A percentile compares a stretch with the other conserved stretches of the same genome.
Evolutionary conservation across 1,140 invertebrate genomes (phyloP).

Genomic region (Drosophila sucinea): DNA sequence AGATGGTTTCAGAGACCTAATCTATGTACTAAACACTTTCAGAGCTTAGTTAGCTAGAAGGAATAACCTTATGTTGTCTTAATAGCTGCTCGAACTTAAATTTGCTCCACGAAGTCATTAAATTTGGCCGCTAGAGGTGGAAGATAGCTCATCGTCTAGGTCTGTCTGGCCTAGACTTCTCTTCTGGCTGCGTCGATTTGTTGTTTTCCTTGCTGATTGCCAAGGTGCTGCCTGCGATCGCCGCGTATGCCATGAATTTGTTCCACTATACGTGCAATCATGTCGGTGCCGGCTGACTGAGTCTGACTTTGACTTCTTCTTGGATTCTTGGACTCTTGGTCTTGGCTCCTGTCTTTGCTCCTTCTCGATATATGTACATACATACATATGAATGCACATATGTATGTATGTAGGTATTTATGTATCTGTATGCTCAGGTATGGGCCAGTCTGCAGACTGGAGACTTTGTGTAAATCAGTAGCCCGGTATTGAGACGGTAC

Average conservation of each 20-base stretch:
- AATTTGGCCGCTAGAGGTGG: too few relatives aligned
- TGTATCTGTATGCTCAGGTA: background rate
- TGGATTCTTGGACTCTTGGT: conserved; percentile 23
- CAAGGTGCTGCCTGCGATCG: conserved; percentile 69
- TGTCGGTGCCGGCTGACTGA: conserved; percentile 47
- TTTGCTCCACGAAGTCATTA: too few relatives aligned
- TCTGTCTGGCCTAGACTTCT: conserved; percentile 20
- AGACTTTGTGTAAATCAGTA: conserved; percentile 62
- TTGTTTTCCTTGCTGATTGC: conserved; percentile 65
- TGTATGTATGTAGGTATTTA: conserved; percentile 11
- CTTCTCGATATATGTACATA: background rate
- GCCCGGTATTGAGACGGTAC: conserved; percentile 57
- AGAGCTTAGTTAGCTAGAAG: too few relatives aligned
- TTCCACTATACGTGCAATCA: conserved; percentile 78
- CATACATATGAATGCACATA: conserved; percentile 1
- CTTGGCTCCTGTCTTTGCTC: conserved; percentile 15
- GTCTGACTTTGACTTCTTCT: conserved; percentile 23
- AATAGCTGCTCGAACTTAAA: too few relatives aligned
- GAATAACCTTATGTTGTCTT: too few relatives aligned
- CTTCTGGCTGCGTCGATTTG: background rate
- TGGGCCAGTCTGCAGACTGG: conserved; percentile 1
- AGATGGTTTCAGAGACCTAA: too few relatives aligned
- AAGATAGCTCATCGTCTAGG: conserved; percentile 29
- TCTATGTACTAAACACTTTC: too few relatives aligned
- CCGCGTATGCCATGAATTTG: conserved; percentile 77